phyloP scores from a whole-genome alignment of 2,797 vertebrate species.

The Brachyrhaphis roseni region DNA sequence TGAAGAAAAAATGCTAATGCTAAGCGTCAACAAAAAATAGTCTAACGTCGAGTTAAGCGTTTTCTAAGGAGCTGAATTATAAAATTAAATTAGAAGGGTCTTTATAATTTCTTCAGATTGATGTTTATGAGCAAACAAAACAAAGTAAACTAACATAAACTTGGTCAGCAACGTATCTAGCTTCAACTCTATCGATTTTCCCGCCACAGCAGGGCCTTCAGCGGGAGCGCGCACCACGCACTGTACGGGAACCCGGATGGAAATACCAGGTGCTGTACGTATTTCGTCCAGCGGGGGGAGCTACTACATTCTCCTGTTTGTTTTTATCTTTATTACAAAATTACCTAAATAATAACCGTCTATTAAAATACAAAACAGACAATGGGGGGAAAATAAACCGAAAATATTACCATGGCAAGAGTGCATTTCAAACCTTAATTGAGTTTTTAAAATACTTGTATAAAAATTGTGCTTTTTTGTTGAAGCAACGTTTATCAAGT shows the following conservation, averaged over 20 bases:
- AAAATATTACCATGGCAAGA: no score
- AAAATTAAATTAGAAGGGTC: neutral
- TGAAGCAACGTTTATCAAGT: no score
- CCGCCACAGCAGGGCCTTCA: slow-evolving; percentile 1
- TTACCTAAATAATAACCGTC: no score
- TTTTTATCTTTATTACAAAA: neutral
- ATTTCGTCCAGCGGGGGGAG: neutral
- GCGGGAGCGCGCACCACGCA: neutral
- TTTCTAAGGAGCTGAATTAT: neutral
- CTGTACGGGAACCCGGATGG: neutral
- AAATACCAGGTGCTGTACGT: neutral
- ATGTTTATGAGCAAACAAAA: neutral
- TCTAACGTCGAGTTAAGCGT: neutral
- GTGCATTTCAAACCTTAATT: no score
- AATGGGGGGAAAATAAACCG: no score
- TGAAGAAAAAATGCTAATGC: neutral
- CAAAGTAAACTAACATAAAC: neutral
- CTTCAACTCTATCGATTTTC: neutral
- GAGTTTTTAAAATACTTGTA: no score
- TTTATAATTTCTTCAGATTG: neutral
- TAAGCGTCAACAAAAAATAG: neutral
- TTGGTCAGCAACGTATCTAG: neutral
- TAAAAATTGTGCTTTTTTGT: no score
- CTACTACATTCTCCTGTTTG: neutral
- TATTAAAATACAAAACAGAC: no score